phyloP scores from a whole-genome alignment of 2,113 vertebrate genomes.

The Neogobius melanostomus region DNA sequence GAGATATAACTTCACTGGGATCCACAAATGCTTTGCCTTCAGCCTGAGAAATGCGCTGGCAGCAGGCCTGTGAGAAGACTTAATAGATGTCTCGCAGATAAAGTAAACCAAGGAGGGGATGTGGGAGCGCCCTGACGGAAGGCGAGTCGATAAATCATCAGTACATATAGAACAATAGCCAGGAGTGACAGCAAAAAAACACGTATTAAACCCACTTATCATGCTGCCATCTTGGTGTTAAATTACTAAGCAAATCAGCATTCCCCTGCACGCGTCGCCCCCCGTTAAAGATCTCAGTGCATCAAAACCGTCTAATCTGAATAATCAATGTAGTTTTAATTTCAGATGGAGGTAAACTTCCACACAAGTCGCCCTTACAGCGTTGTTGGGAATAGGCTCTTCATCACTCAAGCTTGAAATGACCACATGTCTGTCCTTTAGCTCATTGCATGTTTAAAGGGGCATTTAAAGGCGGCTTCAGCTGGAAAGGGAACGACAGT shows the following conservation, averaged over 20 bases:
- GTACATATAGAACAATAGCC: conserved; percentile 31
- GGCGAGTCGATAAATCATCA: conserved; percentile 41
- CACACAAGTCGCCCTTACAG: conserved; percentile 12
- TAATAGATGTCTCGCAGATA: conserved; percentile 34
- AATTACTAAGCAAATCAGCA: conserved; percentile 29
- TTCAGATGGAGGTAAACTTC: conserved; percentile 33
- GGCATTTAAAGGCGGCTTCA: conserved; percentile 2
- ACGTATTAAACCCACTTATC: conserved; percentile 35
- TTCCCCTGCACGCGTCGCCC: conserved; percentile 13
- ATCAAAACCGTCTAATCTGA: conserved; percentile 29
- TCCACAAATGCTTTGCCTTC: conserved; percentile 2
- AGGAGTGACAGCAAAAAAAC: conserved; percentile 34
- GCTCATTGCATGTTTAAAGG: conserved; percentile 6
- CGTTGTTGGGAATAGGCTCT: not conserved
- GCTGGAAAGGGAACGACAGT: conserved; percentile 9
- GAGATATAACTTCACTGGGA: conserved; percentile 3
- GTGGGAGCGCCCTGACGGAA: conserved; percentile 20
- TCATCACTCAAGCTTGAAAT: not conserved
- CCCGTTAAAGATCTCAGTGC: conserved; percentile 16
- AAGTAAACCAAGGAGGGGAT: conserved; percentile 2
- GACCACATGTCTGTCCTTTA: not conserved
- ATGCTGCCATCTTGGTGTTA: conserved; percentile 17
- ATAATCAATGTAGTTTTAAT: conserved; percentile 57
- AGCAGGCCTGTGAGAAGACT: conserved; percentile 1
- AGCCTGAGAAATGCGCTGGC: conserved; percentile 6